Evolutionary conservation across 53 echinoderm and acorn worm species (phyloP), one percentile per base, ranked within the genome.

Genomic region (Stichopus horrens): DNA sequence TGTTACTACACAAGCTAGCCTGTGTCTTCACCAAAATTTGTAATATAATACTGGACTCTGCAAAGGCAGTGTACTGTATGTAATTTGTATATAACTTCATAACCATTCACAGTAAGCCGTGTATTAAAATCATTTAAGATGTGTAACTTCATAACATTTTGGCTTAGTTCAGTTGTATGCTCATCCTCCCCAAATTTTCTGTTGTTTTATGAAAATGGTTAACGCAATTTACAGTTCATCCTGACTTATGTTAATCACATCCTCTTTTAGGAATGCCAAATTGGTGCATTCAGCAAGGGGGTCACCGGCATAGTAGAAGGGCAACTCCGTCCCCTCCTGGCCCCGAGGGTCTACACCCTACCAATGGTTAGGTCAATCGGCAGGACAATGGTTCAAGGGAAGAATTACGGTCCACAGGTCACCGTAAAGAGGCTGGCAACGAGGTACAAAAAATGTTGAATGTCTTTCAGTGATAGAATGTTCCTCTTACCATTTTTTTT

Each of bases 301-400:
- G 90, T 93, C 86, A 89, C 90, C 13, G 96, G 94, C 1, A 83
- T 99, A 57, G 92, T 94, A 57, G 93, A 96, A 56, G 99, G 99
- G 4, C 92, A 93, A 14, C 91, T 99, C 2, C 87, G 99, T 5
- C 99, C 99, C 37, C 86, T 99, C 56, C 93, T 99, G 56, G 99
- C 99, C 79, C 96, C 96, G 11, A 92, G 99, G 78, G 99, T 99
- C 63, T 99, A 99, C 89, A 99, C 99, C 74, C 92, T 99, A 10
- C 99, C 99, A 14, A 96, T 99, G 96, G 99, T 99, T 6, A 83
- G 99, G 73, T 94, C 99, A 18, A 95, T 99, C 66, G 99, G 99
- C 51, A 90, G 99, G 83, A 99, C 99, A 74, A 99, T 99, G 99
- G 99, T 99, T 52, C 99, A 99, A 82, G 99, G 99, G 9, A 99